Conservation (phyloP, 2,888 invertebrate genomes). For the Lasioglossum pauxillum region DNA sequence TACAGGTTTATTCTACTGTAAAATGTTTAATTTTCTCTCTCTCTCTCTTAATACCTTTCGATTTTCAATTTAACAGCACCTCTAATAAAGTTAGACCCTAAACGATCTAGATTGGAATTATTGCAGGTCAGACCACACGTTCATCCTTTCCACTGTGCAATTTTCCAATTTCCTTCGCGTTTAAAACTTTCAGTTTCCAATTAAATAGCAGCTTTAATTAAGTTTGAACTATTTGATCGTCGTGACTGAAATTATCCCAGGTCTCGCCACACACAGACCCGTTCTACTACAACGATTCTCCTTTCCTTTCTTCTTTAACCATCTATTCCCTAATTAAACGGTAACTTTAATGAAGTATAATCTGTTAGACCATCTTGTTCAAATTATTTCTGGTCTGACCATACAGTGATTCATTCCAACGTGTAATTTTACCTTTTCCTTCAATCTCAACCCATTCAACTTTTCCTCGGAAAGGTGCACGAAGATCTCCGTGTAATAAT, state of each 20-base stretch:
- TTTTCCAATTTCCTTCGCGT: not conserved
- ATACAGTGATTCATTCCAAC: not conserved
- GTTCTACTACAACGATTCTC: not conserved
- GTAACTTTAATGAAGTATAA: not conserved
- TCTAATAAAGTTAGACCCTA: not conserved
- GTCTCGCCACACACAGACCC: not conserved
- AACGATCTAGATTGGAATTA: not conserved
- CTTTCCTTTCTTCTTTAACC: not conserved
- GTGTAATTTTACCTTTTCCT: not conserved
- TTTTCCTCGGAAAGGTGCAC: not conserved
- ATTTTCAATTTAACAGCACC: not conserved
- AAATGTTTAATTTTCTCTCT: not conserved
- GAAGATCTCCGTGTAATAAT: not conserved
- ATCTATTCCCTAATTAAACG: not conserved
- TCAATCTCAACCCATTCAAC: not conserved
- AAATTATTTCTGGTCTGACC: conserved; percentile 6
- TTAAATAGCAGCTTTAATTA: not conserved
- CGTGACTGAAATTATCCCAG: not conserved
- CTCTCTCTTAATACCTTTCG: not conserved
- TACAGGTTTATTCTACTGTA: not conserved
- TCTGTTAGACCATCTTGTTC: not conserved
- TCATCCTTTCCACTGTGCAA: not conserved
- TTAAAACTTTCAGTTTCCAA: not conserved
- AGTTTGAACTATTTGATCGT: conserved; percentile 2
- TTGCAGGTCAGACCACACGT: not conserved